These are phyloP conservation scores for Oeneis ivallda DNA, from an alignment of 2,888 invertebrate genomes.

Conservation along the genomic window DNA sequence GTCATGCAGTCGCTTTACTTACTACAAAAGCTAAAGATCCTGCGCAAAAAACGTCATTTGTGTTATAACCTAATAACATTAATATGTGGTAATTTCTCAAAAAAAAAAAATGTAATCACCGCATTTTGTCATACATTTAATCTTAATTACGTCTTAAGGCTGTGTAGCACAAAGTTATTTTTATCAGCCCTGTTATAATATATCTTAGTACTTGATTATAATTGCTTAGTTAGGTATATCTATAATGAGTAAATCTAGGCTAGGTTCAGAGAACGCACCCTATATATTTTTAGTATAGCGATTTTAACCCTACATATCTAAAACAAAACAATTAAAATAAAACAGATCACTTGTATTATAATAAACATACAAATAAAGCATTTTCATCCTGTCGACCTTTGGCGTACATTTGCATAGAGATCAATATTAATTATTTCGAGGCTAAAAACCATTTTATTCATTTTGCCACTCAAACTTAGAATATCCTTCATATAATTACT, in stretches of 20 bases:
- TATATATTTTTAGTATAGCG: too few relatives aligned
- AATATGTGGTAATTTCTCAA: background rate
- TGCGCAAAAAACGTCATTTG: background rate
- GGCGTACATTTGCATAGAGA: constrained; percentile 3
- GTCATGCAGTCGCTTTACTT: constrained; percentile 19
- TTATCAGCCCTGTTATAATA: background rate
- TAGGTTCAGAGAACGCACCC: too few relatives aligned
- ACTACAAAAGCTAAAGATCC: constrained; percentile 13
- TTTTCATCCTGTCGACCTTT: constrained; percentile 9
- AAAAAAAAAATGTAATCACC: background rate
- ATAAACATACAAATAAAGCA: too few relatives aligned
- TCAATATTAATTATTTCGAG: constrained; percentile 17
- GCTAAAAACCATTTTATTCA: constrained; percentile 6
- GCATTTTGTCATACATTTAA: background rate
- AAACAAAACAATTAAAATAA: too few relatives aligned
- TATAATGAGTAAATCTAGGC: too few relatives aligned
- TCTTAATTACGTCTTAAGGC: background rate
- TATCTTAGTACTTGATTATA: background rate
- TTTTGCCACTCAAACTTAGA: constrained; percentile 1
- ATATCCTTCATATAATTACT: background rate
- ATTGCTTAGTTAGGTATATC: background rate
- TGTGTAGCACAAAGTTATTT: background rate
- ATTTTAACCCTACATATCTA: too few relatives aligned
- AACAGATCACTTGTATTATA: too few relatives aligned
- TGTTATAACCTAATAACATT: background rate